Evolutionary conservation across 2,113 vertebrate species (phyloP).

Genomic region (Cyanoderma ruficeps): DNA sequence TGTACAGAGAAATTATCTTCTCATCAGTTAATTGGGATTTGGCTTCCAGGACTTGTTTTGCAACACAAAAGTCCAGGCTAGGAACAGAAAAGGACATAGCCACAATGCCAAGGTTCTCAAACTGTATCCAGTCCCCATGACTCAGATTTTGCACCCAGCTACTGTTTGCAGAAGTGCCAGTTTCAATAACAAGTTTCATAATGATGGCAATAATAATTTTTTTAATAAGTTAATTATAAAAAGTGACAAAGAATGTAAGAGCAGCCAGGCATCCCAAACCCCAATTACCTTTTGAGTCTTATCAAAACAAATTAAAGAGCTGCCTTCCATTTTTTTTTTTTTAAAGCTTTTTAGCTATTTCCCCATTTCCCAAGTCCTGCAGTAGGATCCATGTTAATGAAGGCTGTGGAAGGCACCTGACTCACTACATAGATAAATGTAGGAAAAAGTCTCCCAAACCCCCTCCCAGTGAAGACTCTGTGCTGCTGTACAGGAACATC

Average conservation of each 20-base stretch:
- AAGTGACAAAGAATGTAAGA: neutral
- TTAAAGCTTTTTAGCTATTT: neutral
- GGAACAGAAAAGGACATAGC: neutral
- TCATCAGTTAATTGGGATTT: neutral
- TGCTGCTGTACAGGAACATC: neutral
- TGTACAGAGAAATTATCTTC: neutral
- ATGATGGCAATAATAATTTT: neutral
- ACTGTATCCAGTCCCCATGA: neutral
- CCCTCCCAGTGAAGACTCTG: neutral
- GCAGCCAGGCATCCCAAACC: neutral
- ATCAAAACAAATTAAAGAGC: neutral
- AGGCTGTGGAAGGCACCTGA: neutral
- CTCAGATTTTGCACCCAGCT: neutral
- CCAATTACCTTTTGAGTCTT: neutral
- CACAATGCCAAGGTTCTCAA: neutral
- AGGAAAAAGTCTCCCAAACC: neutral
- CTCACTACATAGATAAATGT: rapidly evolving
- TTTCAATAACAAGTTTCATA: neutral
- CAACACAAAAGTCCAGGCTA: neutral
- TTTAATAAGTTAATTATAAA: neutral
- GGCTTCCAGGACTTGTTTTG: neutral
- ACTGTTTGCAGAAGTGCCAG: neutral
- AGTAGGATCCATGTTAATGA: neutral
- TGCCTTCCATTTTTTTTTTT: neutral
- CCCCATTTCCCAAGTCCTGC: neutral